phyloP scores from a whole-genome alignment of 1,140 invertebrate species.

The Plodia interpunctella region DNA sequence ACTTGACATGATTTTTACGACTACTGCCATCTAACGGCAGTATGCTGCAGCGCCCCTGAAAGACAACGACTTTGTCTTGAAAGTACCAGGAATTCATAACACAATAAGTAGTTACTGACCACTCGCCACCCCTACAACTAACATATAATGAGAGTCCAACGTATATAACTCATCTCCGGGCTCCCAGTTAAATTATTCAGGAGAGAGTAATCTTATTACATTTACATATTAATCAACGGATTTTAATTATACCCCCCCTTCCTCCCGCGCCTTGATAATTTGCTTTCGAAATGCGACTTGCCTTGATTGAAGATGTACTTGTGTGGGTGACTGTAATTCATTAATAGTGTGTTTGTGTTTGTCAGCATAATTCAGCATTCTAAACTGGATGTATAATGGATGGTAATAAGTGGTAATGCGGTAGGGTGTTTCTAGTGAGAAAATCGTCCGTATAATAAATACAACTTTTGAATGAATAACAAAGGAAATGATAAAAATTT shows the following conservation, averaged over 20 bases:
- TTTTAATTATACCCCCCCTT: conserved; percentile 91
- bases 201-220: conserved; percentile 94
- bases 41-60: no score
- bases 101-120: background rate
- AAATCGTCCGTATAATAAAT: background rate
- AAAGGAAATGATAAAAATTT: no score
- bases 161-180: conserved; percentile 59
- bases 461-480: no score
- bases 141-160: conserved; percentile 61
- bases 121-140: conserved; percentile 28
- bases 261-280: conserved; percentile 60
- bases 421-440: background rate
- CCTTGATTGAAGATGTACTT: conserved; percentile 56
- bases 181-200: conserved; percentile 71
- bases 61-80: no score
- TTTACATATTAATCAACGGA: conserved; percentile 98
- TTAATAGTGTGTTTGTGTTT: conserved; percentile 55
- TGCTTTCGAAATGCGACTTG: conserved; percentile 68
- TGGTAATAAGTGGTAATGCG: conserved; percentile 19
- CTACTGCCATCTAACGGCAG: no score
- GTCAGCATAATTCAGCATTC: conserved; percentile 36
- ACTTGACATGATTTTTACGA: no score
- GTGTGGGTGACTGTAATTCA: conserved; percentile 39
- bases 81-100: no score
- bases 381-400: no score